Evolutionary conservation across 2,113 vertebrate genomes (phyloP), one percentile per base, ranked within the genome.

Genomic region (Deroptyus accipitrinus): DNA sequence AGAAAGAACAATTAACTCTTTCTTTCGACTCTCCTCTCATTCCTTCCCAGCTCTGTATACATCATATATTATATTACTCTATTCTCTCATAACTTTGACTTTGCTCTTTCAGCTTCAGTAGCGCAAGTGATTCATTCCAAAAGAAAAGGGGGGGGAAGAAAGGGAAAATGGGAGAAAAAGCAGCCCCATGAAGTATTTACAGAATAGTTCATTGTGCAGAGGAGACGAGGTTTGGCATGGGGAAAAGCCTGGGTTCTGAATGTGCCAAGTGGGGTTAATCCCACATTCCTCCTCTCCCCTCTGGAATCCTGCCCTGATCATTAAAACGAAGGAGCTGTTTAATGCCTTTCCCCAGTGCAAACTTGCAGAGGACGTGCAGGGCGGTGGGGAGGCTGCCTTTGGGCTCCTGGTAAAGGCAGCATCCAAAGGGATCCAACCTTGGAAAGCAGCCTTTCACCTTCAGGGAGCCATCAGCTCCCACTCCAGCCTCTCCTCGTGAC

Each of bases 11-110:
- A 67, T 94, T 76, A 87, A 83, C 86, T 68, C 68, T 10, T 80
- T 66, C 69, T 88, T 86, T 67, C 74, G 30, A 78, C 37, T 94
- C 52, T 84, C n/a, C 48, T 90, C 59, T 62, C 22, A 11, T 76
- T 88, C 91, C 39, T 95, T 91, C 59, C 55, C 68, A 95, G 61
- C 83, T 94, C 91, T 89, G 85, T 91, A 94, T 95, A 95, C 52
- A 88, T 86, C 62, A 96, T 96, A 96, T 96, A 96, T 94, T 97
- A 96, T 96, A 97, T 98, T 95, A 97, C 95, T 97, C 96, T 96
- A 69, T 74, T 95, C 85, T 96, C 78, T 97, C 94, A 97, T 55
- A 92, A 66, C 11, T 94, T 70, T 95, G 78, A 84, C 68, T 92
- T 96, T 80, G 44, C 83, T 67, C 79, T 92, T 96, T 92, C 90